Base-by-base conservation (phyloP, 2,888 invertebrate species). In the Cartodere bifasciata region DNA sequence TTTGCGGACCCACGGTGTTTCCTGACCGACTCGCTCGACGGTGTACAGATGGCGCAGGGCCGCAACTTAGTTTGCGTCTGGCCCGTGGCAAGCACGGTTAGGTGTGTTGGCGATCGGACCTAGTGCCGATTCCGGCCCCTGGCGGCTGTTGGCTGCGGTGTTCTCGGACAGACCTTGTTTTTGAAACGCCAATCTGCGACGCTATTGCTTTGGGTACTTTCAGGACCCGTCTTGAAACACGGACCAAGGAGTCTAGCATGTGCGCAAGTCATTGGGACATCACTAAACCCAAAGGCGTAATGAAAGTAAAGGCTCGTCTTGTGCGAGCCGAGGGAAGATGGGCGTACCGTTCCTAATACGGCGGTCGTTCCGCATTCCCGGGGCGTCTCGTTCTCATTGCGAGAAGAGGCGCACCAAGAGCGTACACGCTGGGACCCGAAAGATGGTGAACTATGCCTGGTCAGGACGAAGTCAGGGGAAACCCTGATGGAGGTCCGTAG, bases 191-290 rank as follows among this genome's bases (percentile, higher is more conserved):
- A 38, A 49, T 51, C 50, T 37, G 49, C 51, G 48, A 50, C 49
- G 52, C 51, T 55, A 49, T 46, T 49, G 54, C 51, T 55, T 55
- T 51, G 52, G 53, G 48, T 39, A 45, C 42, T 44, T 44, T 43
- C 64, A 63, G 69, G 72, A 71, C 72, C 75, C 74, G 74, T 75
- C 75, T 76, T 75, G 75, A 75, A 76, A 75, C 72, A 76, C 72
- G 72, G 72, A 74, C 74, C 72, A 72, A 73, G 72, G 70, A 74
- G 73, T 73, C 67, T 68, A 72, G 65, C 72, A 69, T 70, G 68
- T 72, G 63, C 67, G 75, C 75, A 64, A 75, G 74, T 74, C 69
- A 67, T 65, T 65, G 70, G 69, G 70, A 60, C 45, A 42, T 68
- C 33, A 40, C 49, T 51, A 64, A 69, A 67, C 67, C 66, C 59